Evolutionary conservation across 2,797 vertebrate species (phyloP).

Genomic region (Okamejei kenojei): DNA sequence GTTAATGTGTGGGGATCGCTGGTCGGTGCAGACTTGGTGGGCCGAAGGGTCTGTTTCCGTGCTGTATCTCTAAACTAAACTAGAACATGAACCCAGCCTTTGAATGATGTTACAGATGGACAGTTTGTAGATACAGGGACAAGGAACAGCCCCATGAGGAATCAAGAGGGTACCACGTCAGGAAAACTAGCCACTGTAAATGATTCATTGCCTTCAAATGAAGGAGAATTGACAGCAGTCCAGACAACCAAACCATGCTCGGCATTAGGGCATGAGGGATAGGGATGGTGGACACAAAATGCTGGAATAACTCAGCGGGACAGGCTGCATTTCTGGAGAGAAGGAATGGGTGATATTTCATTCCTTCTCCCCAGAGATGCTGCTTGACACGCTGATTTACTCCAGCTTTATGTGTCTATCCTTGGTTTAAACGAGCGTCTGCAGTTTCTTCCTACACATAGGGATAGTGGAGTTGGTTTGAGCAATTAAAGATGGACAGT

Average conservation of each 20-base stretch:
- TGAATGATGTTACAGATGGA: neutral
- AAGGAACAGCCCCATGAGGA: neutral
- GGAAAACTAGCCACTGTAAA: neutral
- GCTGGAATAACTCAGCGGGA: too few relatives aligned
- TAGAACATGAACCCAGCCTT: neutral
- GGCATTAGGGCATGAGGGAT: neutral
- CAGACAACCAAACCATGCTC: neutral
- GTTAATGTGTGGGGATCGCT: too few relatives aligned
- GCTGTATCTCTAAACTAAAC: too few relatives aligned
- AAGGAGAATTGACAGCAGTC: neutral
- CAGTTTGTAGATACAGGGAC: neutral
- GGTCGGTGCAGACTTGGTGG: too few relatives aligned
- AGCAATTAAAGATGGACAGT: neutral
- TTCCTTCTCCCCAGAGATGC: too few relatives aligned
- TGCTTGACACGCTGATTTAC: too few relatives aligned
- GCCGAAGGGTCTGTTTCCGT: too few relatives aligned
- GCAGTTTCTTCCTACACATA: too few relatives aligned
- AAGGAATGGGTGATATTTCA: too few relatives aligned
- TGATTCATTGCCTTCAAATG: neutral
- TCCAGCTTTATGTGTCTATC: too few relatives aligned
- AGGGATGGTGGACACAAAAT: neutral
- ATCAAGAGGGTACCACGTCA: neutral
- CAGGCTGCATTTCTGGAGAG: too few relatives aligned
- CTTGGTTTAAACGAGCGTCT: too few relatives aligned
- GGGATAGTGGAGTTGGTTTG: neutral